phyloP scores from a whole-genome alignment of 2,797 vertebrate species.

The Margarornis squamiger region DNA sequence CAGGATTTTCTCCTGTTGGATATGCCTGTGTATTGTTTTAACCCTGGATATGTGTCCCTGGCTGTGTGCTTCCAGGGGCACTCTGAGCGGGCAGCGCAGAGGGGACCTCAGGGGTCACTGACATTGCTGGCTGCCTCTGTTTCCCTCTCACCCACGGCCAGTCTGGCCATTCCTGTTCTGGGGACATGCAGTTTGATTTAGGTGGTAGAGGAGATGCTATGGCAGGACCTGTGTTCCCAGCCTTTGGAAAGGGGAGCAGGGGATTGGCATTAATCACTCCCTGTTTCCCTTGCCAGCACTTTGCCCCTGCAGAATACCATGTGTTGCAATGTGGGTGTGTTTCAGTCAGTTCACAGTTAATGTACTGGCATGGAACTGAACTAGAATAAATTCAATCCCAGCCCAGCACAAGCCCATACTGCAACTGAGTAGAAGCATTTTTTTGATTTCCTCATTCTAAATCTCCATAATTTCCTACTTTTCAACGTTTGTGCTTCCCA shows the following conservation, averaged over 20 bases:
- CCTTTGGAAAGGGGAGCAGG: background rate
- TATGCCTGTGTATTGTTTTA: background rate
- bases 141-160: background rate
- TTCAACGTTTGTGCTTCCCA: background rate
- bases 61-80: background rate
- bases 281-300: background rate
- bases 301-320: background rate
- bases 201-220: background rate
- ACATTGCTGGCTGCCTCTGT: background rate
- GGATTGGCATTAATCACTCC: background rate
- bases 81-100: background rate
- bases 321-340: accelerated
- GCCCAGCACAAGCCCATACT: background rate
- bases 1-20: background rate
- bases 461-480: background rate
- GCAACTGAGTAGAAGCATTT: background rate
- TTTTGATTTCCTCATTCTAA: background rate
- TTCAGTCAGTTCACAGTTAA: background rate
- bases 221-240: background rate
- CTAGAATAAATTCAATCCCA: background rate
- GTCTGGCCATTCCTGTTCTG: background rate
- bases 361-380: background rate
- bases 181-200: background rate
- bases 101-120: accelerated
- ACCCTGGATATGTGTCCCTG: background rate